Evolutionary conservation across 2,888 invertebrate species (phyloP), one percentile per base, ranked within the genome.

Genomic region (Brachyptera putata): DNA sequence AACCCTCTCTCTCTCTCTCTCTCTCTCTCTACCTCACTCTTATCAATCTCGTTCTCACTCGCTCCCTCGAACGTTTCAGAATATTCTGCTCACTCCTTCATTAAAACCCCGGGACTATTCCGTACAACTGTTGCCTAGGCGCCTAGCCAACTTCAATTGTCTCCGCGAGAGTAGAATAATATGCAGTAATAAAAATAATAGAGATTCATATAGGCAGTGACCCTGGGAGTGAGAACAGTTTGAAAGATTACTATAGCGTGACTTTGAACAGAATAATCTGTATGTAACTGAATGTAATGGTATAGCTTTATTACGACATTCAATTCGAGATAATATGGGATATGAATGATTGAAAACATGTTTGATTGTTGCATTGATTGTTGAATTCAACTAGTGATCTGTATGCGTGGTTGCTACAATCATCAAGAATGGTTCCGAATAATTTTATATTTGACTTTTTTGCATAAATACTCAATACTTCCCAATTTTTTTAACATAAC

Each of bases 71-170:
- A n/a, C n/a, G n/a, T n/a, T n/a, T n/a, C n/a, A 11, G n/a, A n/a
- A n/a, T n/a, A n/a, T n/a, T 30, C 30, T 5, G 7, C 30, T 11
- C 11, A 16, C 36, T 36, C 36, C 11, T 53, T 36, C 34, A 36
- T 53, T 36, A 34, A 9, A 36, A 21, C 53, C 53, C 34, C 41
- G 21, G 41, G 30, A 30, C 53, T 21, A 21, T 53, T 53, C 22
- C n/a, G 14, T 36, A 36, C 53, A 53, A 53, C 49, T 53, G 53
- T 36, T 53, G 53, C 53, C 53, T 16, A 18, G 13, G 22, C 22
- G 36, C 7, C 21, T 21, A 22, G 36, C 53, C 36, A 53, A 36
- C 36, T 36, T 34, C 21, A 53, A 34, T 53, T 53, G 36, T 53
- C 53, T 53, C 34, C 18, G 26, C 49, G 26, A 22, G 49, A 24